Percentiles rank a stretch among this genome's conserved stretches.
These are phyloP conservation scores for Rugalucina vietnamica DNA, from an alignment of 2,888 invertebrate species.

Conservation along the genomic window DNA sequence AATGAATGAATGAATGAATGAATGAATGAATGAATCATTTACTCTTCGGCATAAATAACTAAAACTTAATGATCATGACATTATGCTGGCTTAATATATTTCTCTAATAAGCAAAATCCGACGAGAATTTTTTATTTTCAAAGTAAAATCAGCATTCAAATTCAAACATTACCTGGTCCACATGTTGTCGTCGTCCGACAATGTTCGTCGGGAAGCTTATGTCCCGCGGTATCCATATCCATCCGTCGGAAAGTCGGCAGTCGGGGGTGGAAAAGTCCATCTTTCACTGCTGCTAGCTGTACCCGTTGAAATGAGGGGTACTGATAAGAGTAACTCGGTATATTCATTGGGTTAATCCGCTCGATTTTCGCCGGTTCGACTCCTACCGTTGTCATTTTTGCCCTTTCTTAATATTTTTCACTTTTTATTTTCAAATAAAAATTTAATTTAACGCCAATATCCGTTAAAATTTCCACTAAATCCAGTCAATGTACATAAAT, in stretches of 20 bases:
- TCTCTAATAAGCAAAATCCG: no score
- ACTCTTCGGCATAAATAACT: no score
- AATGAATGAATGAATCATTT: no score
- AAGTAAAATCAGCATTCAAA: no score
- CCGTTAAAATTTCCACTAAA: background rate
- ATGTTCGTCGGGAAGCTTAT: constrained; percentile 82
- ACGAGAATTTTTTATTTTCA: no score
- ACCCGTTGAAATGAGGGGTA: constrained; percentile 78
- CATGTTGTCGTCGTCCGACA: constrained; percentile 79
- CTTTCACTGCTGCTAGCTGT: constrained; percentile 81
- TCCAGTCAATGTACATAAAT: background rate
- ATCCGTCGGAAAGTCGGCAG: constrained; percentile 82
- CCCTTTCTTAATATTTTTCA: background rate
- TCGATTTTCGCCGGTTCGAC: constrained; percentile 70
- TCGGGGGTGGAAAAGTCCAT: constrained; percentile 81
- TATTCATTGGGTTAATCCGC: constrained; percentile 73
- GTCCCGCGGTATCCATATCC: constrained; percentile 82
- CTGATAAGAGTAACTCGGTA: constrained; percentile 81
- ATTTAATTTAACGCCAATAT: no score
- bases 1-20: no score
- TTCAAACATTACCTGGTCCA: constrained; percentile 79
- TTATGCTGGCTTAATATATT: no score
- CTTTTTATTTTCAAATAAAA: background rate
- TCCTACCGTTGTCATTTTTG: constrained; percentile 80
- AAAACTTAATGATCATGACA: no score